These are phyloP conservation scores for Dissostichus mawsoni DNA, from an alignment of 2,113 vertebrate species.

Conservation along the genomic window DNA sequence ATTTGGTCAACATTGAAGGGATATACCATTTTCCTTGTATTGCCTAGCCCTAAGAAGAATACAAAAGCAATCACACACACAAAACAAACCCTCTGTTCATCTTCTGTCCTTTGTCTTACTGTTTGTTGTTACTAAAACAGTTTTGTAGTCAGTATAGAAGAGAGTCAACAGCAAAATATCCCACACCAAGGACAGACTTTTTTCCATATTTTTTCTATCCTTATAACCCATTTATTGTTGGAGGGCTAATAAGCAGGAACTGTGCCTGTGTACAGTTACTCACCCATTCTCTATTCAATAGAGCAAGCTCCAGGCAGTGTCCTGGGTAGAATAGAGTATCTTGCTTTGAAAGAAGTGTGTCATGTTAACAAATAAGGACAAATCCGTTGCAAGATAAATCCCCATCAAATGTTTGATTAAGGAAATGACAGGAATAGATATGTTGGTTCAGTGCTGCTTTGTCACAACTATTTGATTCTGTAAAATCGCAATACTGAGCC, in stretches of 20 bases:
- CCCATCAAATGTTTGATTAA: not conserved
- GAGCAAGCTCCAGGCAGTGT: constrained; percentile 2
- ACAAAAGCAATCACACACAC: not conserved
- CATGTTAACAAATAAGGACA: constrained; percentile 14
- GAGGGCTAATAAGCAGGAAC: not conserved
- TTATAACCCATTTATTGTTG: not conserved
- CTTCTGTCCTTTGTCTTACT: constrained; percentile 25
- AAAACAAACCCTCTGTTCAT: constrained; percentile 22
- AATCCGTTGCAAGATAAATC: not conserved
- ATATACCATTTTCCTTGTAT: too few species aligned
- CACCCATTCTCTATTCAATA: constrained; percentile 11
- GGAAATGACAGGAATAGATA: constrained; percentile 2
- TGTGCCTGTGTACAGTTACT: constrained; percentile 4
- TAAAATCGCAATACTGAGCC: not conserved
- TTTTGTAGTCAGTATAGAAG: not conserved
- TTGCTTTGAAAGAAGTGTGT: constrained; percentile 4
- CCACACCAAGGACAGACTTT: not conserved
- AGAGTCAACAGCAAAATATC: not conserved
- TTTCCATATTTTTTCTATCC: not conserved
- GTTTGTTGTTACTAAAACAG: constrained; percentile 15
- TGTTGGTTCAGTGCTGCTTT: not conserved
- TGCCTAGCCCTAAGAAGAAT: too few species aligned
- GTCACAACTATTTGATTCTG: constrained; percentile 9
- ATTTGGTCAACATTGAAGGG: too few species aligned
- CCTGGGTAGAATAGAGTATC: constrained; percentile 1